Base-by-base conservation (phyloP, 2,797 vertebrate genomes). In the Intellagama lesueurii region DNA sequence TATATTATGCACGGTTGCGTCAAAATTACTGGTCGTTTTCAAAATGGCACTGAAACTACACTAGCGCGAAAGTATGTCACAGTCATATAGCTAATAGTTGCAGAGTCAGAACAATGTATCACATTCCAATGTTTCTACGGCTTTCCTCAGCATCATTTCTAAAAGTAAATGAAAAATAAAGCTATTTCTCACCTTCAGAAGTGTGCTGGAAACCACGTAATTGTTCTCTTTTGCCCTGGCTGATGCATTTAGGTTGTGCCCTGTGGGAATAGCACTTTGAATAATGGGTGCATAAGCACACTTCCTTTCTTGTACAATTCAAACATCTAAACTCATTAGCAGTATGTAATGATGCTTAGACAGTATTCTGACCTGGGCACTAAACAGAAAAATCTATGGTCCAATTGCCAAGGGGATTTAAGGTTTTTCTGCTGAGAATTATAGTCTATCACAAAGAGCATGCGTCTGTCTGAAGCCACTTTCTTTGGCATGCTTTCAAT, bases 241-340 rank as follows among this genome's bases (percentile, higher is more conserved):
- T 84, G 89, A 80, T 68, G 44, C 0, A 0, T 35, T 60, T 90
- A 4, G 47, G 88, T 94, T 91, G 32, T 80, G 73, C 90, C 87
- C 84, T 88, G 68, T 64, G 35, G 40, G 77, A 89, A 47, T 28
- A 87, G 52, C 0, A 5, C 87, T 80, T 91, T 87, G 92, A 93
- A 92, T 87, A 94, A 92, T 8, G 73, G 60, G 87, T 85, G 3
- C 89, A 83, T 90, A 91, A 90, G 94, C 90, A 80, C 0, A 0
- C 16, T 78, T 0, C 9, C 52, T 80, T 94, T 90, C 83, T 92
- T 92, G 70, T 66, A 88, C 52, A 49, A 91, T 7, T 2, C 6
- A 94, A 90, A 83, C 28, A 49, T 82, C 92, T 93, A 81, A 88
- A 93, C 87, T 92, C 88, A 79, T 87, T 90, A 91, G 66, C 75